Conservation (phyloP, 1,140 invertebrate species). For the Dryas iulia region DNA sequence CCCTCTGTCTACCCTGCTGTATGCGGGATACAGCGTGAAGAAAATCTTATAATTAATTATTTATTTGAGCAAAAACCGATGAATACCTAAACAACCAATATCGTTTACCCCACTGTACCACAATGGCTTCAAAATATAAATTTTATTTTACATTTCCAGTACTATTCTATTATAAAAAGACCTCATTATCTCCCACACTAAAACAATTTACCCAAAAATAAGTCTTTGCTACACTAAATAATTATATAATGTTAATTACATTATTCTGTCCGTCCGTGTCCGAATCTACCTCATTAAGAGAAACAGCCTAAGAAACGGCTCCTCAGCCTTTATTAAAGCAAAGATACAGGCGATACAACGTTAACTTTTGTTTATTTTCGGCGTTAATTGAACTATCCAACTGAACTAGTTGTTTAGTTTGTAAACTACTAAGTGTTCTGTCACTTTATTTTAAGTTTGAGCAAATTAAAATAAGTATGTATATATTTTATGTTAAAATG, state of each 20-base stretch:
- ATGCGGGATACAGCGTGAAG: too few relatives aligned
- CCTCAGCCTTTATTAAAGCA: conserved; percentile 2
- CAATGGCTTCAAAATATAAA: too few relatives aligned
- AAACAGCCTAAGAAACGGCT: conserved; percentile 7
- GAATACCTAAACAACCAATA: too few relatives aligned
- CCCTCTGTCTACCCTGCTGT: too few relatives aligned
- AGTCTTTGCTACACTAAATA: too few relatives aligned
- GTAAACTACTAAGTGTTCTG: not conserved
- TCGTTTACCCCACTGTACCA: too few relatives aligned
- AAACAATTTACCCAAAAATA: too few relatives aligned
- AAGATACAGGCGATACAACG: not conserved
- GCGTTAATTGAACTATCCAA: conserved; percentile 7
- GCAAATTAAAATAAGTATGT: too few relatives aligned
- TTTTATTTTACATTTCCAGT: too few relatives aligned
- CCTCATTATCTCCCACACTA: not conserved
- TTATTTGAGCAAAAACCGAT: too few relatives aligned
- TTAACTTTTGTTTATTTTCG: conserved; percentile 8
- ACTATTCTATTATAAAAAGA: not conserved
- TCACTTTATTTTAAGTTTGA: not conserved
- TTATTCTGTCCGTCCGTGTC: not conserved
- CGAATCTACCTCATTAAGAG: not conserved
- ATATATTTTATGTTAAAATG: too few relatives aligned
- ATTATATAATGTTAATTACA: not conserved
- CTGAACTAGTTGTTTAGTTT: not conserved
- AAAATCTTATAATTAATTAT: too few relatives aligned